Percentiles rank a stretch among this genome's conserved stretches.
Evolutionary conservation across 2,113 vertebrate species (phyloP).

Genomic region (Agapornis roseicollis): DNA sequence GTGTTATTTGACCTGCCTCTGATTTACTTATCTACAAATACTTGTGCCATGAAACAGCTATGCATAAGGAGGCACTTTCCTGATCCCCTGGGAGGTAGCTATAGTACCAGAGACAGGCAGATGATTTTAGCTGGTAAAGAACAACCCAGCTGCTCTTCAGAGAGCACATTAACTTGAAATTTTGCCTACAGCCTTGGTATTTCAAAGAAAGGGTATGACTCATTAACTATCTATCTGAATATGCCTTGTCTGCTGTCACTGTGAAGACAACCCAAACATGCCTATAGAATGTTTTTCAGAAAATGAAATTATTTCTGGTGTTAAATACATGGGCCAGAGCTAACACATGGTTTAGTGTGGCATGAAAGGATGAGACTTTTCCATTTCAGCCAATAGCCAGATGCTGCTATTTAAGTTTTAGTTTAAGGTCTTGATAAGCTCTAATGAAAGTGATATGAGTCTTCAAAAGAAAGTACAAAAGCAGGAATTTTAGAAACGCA

Average conservation of each 20-base stretch:
- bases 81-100: neutral
- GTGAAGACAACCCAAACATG: neutral
- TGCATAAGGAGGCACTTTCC: neutral
- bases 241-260: neutral
- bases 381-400: neutral
- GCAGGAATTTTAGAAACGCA: neutral
- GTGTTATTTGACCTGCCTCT: neutral
- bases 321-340: neutral
- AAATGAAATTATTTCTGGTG: neutral
- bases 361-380: rapidly evolving
- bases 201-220: neutral
- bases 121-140: neutral
- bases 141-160: neutral
- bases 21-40: neutral
- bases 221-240: neutral
- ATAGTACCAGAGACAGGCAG: neutral
- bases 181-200: neutral
- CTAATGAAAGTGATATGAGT: neutral
- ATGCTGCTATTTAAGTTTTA: neutral
- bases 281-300: neutral
- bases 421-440: neutral
- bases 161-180: neutral
- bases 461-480: neutral
- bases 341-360: neutral
- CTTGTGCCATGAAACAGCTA: neutral